Conservation (phyloP, 2,888 invertebrate species). For the Tetranychus truncatus region DNA sequence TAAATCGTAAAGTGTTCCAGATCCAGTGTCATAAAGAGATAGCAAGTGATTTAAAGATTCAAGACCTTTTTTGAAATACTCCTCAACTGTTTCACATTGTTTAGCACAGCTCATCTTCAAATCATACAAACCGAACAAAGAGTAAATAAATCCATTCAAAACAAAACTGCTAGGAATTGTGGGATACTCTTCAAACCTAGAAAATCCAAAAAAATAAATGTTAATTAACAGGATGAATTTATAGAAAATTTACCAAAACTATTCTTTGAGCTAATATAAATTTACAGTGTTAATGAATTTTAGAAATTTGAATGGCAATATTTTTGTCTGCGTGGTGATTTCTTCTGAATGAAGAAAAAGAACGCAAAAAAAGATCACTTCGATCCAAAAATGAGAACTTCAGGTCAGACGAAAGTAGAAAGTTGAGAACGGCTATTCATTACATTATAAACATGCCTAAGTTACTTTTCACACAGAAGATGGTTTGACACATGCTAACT, state of each 20-base stretch:
- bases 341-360: no score
- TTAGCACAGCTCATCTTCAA: conserved; percentile 41
- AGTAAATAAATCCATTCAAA: conserved; percentile 94
- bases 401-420: no score
- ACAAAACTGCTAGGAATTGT: conserved; percentile 85
- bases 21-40: conserved; percentile 80
- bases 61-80: conserved; percentile 66
- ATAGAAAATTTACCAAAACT: background rate
- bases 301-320: no score
- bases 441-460: no score
- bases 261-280: no score
- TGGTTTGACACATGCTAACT: no score
- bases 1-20: conserved; percentile 85
- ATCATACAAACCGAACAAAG: conserved; percentile 85
- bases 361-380: no score
- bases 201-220: background rate
- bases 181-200: conserved; percentile 68
- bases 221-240: background rate
- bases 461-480: no score
- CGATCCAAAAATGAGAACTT: no score
- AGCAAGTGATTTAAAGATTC: conserved; percentile 65
- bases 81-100: conserved; percentile 39
- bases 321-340: no score
- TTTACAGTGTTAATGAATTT: no score
- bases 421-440: no score